Evolutionary conservation across 37 sponge, comb jelly and placozoan species (phyloP).

Genomic region (Diacarnus erythraeanus): DNA sequence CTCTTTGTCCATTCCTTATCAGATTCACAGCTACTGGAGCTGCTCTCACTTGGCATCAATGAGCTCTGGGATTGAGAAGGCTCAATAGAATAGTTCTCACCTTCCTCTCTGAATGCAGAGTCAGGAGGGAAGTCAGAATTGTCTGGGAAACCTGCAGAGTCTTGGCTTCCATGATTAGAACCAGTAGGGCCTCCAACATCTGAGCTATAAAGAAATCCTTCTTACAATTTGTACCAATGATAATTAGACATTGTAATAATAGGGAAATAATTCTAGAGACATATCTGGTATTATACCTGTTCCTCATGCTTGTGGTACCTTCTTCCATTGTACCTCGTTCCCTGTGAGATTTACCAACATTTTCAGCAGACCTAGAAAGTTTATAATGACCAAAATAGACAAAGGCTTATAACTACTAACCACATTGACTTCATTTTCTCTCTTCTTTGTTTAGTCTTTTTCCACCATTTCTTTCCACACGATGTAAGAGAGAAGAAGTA

Average conservation of each 20-base stretch:
- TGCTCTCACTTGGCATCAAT: background rate
- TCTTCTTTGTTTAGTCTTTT: background rate
- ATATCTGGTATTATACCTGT: no score
- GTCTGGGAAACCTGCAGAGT: conserved; percentile 9
- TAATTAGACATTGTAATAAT: no score
- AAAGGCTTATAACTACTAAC: background rate
- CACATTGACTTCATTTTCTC: background rate
- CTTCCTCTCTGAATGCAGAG: conserved; percentile 22
- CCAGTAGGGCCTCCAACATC: no score
- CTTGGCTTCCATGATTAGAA: background rate
- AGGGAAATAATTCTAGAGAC: no score
- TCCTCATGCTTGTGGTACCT: no score
- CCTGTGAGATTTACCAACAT: background rate
- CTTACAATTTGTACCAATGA: no score
- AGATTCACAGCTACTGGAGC: background rate
- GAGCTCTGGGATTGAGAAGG: background rate
- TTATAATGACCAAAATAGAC: background rate
- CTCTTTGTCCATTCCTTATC: background rate
- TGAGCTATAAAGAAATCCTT: no score
- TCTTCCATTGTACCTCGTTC: no score
- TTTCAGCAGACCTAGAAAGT: background rate
- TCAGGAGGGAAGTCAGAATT: conserved; percentile 29
- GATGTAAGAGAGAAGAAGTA: background rate
- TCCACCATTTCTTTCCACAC: background rate
- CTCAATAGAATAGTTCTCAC: background rate